These are phyloP conservation scores for Trichechus manatus DNA, from an alignment of 2,113 vertebrate genomes.

Conservation along the genomic window DNA sequence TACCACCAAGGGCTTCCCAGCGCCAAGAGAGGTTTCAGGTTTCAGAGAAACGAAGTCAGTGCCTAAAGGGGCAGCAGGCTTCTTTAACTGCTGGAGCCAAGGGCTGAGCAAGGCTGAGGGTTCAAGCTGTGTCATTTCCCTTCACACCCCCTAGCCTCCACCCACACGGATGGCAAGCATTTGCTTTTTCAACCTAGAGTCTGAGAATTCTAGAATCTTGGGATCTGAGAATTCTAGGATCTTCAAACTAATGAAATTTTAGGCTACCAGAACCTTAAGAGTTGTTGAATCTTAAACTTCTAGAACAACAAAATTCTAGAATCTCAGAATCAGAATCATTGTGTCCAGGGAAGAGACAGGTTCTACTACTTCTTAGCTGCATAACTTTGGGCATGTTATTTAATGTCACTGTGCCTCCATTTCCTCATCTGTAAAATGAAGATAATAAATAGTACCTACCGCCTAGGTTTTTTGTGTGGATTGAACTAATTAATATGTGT, in stretches of 20 bases:
- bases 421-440: constrained; percentile 31
- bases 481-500: not conserved
- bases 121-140: constrained; percentile 45
- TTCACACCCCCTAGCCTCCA: not conserved
- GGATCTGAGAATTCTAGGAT: not conserved
- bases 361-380: not conserved
- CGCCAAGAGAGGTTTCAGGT: constrained; percentile 70
- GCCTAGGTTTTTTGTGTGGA: not conserved
- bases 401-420: not conserved
- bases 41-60: constrained; percentile 73
- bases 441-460: not conserved
- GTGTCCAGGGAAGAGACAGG: not conserved
- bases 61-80: constrained; percentile 48
- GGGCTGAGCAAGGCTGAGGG: constrained; percentile 1
- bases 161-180: not conserved
- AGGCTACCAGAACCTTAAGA: not conserved
- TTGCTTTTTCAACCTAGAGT: constrained; percentile 65
- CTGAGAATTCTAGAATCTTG: constrained; percentile 40
- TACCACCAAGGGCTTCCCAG: constrained; percentile 58
- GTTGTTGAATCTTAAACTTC: not conserved
- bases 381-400: not conserved
- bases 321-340: not conserved
- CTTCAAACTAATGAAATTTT: constrained; percentile 9
- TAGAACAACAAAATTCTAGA: constrained; percentile 27
- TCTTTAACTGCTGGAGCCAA: constrained; percentile 51